Percentiles rank a stretch among this genome's conserved stretches.
These are phyloP conservation scores for Columba janthina DNA, from an alignment of 2,113 vertebrate genomes.

Conservation along the genomic window DNA sequence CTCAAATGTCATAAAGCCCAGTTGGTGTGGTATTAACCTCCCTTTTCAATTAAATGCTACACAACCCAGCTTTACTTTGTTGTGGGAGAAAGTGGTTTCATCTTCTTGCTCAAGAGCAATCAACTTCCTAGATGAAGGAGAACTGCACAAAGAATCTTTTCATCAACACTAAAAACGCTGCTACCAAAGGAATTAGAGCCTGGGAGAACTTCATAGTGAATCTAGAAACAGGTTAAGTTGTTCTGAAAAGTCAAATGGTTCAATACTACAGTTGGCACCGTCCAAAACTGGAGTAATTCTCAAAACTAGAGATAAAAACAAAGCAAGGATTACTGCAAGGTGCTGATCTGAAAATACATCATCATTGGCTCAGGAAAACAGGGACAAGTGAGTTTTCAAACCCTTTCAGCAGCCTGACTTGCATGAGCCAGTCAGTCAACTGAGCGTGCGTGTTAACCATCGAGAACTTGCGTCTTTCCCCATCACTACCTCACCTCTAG, in stretches of 20 bases:
- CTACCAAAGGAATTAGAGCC: not conserved
- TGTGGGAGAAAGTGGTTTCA: not conserved
- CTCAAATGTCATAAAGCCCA: not conserved
- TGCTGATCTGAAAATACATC: not conserved
- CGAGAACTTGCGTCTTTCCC: not conserved
- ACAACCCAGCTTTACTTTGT: not conserved
- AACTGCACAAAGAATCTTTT: not conserved
- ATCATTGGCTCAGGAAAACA: not conserved
- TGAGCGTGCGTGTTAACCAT: fast-evolving
- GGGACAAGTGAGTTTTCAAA: not conserved
- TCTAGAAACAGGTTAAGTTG: not conserved
- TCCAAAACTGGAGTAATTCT: not conserved
- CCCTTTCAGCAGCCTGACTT: not conserved
- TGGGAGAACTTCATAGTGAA: not conserved
- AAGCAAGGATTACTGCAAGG: not conserved
- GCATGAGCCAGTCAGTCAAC: not conserved
- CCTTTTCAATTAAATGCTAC: not conserved
- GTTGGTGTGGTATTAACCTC: not conserved
- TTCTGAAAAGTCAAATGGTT: not conserved
- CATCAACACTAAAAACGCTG: not conserved
- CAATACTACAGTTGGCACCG: not conserved
- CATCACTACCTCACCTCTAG: slow-evolving; percentile 36
- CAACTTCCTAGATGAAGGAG: not conserved
- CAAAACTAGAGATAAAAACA: not conserved
- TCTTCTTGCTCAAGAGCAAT: not conserved